Percentiles rank a stretch among this genome's conserved stretches.
These are phyloP conservation scores for Hydrocynus forskahlii DNA, from an alignment of 2,797 vertebrate species.

Conservation along the genomic window DNA sequence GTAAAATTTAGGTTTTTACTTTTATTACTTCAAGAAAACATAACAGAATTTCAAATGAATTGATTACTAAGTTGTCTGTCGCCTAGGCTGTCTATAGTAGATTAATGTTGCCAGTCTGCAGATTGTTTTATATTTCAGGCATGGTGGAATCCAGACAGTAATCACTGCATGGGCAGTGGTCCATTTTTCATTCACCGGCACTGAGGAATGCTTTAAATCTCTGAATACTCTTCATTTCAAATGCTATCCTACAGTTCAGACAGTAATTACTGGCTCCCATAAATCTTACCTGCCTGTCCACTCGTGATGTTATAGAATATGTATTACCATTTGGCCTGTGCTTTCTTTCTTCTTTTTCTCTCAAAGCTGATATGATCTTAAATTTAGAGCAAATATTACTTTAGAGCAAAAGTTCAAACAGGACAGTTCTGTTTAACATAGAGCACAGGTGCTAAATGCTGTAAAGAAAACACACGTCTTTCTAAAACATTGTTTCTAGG, in stretches of 20 bases:
- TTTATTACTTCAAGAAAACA: constrained; percentile 6
- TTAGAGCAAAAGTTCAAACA: background rate
- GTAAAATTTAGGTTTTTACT: background rate
- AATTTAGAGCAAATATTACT: background rate
- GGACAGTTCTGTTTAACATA: background rate
- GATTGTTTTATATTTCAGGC: constrained; percentile 47
- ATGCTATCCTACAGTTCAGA: constrained; percentile 34
- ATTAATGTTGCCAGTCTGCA: constrained; percentile 33
- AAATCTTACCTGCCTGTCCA: constrained; percentile 25
- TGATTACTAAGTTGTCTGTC: constrained; percentile 19
- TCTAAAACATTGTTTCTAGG: background rate
- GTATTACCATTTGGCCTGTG: constrained; percentile 21
- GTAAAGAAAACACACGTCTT: background rate
- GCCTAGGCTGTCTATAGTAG: constrained; percentile 19
- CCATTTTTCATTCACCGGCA: constrained; percentile 32
- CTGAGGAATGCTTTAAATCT: constrained; percentile 19
- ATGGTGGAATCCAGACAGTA: constrained; percentile 47
- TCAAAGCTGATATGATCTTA: background rate
- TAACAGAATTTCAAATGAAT: constrained; percentile 23
- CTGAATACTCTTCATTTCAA: constrained; percentile 28
- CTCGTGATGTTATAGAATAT: constrained; percentile 8
- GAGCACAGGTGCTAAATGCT: background rate
- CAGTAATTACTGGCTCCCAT: constrained; percentile 32
- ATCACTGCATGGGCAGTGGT: constrained; percentile 43
- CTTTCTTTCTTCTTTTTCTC: constrained; percentile 22